Conservation (phyloP, 2,113 vertebrate species). For the Andinoacara biseriatus region DNA sequence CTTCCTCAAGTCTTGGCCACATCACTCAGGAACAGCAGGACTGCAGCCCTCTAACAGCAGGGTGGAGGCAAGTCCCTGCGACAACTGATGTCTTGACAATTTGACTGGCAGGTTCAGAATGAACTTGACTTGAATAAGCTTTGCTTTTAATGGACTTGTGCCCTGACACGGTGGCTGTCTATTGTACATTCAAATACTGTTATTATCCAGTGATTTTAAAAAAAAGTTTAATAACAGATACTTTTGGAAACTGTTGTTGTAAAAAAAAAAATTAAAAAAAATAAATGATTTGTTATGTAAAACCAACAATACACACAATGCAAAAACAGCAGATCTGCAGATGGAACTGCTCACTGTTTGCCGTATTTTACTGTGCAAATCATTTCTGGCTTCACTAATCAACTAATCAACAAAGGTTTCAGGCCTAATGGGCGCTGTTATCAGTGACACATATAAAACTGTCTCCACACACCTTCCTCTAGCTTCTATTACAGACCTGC, state of each 20-base stretch:
- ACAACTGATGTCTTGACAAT: background rate
- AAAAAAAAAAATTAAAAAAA: background rate
- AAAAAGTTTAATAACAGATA: background rate
- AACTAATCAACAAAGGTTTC: background rate
- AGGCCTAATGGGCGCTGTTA: background rate
- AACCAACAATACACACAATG: background rate
- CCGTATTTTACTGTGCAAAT: background rate
- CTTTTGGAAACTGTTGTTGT: background rate
- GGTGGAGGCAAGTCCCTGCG: background rate
- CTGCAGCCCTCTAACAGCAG: conserved; percentile 7
- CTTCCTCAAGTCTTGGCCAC: background rate
- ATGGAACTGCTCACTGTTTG: background rate
- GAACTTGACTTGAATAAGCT: background rate
- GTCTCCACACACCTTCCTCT: background rate
- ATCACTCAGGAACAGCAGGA: conserved; percentile 4
- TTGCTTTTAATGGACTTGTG: background rate
- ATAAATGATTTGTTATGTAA: background rate
- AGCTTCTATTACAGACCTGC: background rate
- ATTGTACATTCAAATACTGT: background rate
- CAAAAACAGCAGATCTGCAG: background rate
- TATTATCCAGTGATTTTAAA: background rate
- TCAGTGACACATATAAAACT: background rate
- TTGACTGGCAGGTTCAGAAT: conserved; percentile 3
- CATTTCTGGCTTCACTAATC: conserved; percentile 5
- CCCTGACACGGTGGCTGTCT: background rate